phyloP scores from a whole-genome alignment of 1,140 invertebrate genomes.

The Drosophila baimaii region DNA sequence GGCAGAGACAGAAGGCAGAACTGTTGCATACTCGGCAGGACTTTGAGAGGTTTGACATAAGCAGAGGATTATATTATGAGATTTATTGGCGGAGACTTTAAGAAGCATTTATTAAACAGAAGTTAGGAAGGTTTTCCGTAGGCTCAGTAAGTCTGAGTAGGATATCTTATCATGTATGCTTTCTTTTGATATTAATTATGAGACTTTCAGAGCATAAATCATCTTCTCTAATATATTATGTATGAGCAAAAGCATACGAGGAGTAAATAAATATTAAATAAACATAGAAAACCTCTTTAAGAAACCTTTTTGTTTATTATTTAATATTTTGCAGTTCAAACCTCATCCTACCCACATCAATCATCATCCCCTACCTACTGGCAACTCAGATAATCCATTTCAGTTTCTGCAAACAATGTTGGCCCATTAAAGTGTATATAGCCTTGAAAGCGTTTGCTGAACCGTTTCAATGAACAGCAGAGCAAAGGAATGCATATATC shows the following conservation, averaged over 20 bases:
- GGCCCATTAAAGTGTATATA: conserved; percentile 57
- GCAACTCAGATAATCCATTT: conserved; percentile 15
- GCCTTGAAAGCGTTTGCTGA: conserved; percentile 70
- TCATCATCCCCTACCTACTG: conserved; percentile 10
- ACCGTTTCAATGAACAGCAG: conserved; percentile 47
- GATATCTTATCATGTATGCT: too few species aligned
- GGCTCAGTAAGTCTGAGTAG: neutral
- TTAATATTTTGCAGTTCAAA: conserved; percentile 1
- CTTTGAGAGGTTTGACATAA: neutral
- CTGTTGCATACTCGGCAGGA: conserved; percentile 34
- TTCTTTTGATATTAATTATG: neutral
- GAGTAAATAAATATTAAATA: too few species aligned
- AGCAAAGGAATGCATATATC: conserved; percentile 38
- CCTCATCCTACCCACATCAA: neutral
- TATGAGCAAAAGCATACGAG: too few species aligned
- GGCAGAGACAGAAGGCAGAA: too few species aligned
- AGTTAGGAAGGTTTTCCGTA: neutral
- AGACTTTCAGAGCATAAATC: neutral
- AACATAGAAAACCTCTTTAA: neutral
- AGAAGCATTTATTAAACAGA: conserved; percentile 15
- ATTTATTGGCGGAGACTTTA: conserved; percentile 7
- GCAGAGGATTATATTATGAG: conserved; percentile 12
- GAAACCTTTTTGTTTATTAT: neutral
- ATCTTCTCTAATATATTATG: neutral
- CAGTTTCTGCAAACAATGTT: conserved; percentile 22